Evolutionary conservation across 2,797 vertebrate genomes (phyloP), one percentile per base, ranked within the genome.

Genomic region (Uromys caudimaculatus): DNA sequence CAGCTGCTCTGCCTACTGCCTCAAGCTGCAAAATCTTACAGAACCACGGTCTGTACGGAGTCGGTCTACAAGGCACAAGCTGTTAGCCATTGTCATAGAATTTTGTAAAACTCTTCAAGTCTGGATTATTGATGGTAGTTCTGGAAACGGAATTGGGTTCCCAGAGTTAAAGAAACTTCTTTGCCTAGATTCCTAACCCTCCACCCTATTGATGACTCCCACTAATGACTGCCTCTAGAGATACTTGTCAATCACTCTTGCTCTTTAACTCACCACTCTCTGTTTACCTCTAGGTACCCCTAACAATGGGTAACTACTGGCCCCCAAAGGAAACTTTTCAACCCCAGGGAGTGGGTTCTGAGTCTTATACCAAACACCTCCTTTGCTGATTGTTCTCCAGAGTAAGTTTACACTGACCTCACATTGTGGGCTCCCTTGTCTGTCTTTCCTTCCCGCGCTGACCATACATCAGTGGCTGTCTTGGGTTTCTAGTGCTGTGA

Each of bases 391-490:
- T 52, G 38, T 67, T 27, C n/a, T 71, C 32, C 23, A 67, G 50
- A 87, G 11, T 86, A 71, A n/a, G 1, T 41, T 52, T 29, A 4
- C 3, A 54, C 10, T 86, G 84, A 38, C 21, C 23, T 71, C n/a
- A 54, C 4, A 6, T 29, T 29, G 35, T 10, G 38, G 23, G 35
- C 29, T 71, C 16, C n/a, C n/a, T 38, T 29, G 4, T 19, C 35
- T 19, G 27, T 38, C 50, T 38, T 71, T 71, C 50, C n/a, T 27
- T 16, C 35, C 14, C 0, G 3, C 0, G 3, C 2, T 54, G 47
- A 69, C 47, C 35, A 29, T 17, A 38, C 8, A 38, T 67, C 60
- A 50, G 10, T 50, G 11, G 29, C 19, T 85, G 17, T 64, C 60
- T 76, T 47, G 6, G 19, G 19, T 52, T 69, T 69, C 32, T 85